Evolutionary conservation across 2,797 vertebrate species (phyloP), one percentile per base, ranked within the genome.

Genomic region (Clangula hyemalis): DNA sequence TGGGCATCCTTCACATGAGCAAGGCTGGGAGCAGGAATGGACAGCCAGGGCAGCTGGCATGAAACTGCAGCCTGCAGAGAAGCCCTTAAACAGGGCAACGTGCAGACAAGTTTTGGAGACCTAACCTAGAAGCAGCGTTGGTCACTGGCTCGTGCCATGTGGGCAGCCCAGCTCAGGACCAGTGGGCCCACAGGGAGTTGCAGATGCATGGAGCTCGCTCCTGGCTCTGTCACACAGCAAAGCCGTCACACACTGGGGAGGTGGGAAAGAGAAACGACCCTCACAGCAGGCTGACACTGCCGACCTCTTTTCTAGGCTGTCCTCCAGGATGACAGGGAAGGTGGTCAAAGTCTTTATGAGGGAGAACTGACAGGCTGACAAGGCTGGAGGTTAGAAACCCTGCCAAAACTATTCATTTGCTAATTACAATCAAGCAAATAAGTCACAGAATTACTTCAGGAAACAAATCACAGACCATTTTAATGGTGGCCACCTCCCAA

Each of bases 341-440:
- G 19, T 47, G 85, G 92, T 79, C 91, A 87, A 88, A 8, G 4
- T 34, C 73, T 54, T 88, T 64, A 66, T 30, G 47, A 86, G n/a
- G 56, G 15, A 88, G 32, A 91, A 87, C 84, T 0, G 0, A 66
- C 30, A 68, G 60, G 56, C 18, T 91, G 58, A 75, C 36, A 94
- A 92, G 15, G 56, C 22, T 49, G 30, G 14, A 36, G 36, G n/a
- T 72, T 84, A 70, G 87, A 94, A 94, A 21, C 21, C 38, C 62
- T 64, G 56, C 77, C 36, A 79, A 86, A 95, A 90, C 56, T 74
- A 85, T 43, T 76, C 6, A 79, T 90, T 91, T 78, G n/a, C 77
- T 76, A 86, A 76, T 45, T 82, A 82, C 34, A 73, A 88, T 57
- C 43, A 71, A 73, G 36, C 25, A 73, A 51, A 27, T 19, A 79